Conservation (phyloP, 2,888 invertebrate genomes). For the Agrotis ipsilon region DNA sequence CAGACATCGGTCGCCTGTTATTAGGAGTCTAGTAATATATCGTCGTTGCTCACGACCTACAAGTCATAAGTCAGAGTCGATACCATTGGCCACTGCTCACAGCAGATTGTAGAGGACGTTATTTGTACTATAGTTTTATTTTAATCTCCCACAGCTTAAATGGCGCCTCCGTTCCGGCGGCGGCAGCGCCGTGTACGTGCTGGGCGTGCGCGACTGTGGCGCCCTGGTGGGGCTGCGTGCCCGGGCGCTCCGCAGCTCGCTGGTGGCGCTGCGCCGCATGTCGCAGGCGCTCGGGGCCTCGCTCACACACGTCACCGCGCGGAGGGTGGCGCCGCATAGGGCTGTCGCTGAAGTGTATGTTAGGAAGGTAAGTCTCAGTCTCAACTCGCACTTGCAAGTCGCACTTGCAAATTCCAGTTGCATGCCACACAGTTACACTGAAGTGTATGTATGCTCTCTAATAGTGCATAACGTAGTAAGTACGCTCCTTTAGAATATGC, state of each 20-base stretch:
- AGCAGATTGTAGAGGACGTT: too few species aligned
- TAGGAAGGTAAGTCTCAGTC: conserved; percentile 49
- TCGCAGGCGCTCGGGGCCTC: conserved; percentile 96
- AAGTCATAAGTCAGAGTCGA: too few species aligned
- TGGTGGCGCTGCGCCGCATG: conserved; percentile 97
- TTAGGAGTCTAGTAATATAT: too few species aligned
- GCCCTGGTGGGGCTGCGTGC: conserved; percentile 96
- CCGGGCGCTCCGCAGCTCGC: conserved; percentile 96
- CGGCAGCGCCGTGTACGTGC: conserved; percentile 99
- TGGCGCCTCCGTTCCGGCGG: conserved; percentile 97
- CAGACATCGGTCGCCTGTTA: too few species aligned
- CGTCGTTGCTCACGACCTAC: too few species aligned
- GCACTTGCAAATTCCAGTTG: not conserved
- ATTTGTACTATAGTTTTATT: not conserved
- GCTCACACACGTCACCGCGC: conserved; percentile 77
- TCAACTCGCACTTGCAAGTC: not conserved
- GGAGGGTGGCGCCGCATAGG: conserved; percentile 86
- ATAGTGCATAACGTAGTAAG: too few species aligned
- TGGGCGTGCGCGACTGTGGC: conserved; percentile 98
- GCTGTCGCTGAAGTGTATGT: conserved; percentile 96
- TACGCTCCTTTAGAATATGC: too few species aligned
- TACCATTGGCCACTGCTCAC: too few species aligned
- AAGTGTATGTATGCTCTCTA: too few species aligned
- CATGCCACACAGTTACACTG: too few species aligned
- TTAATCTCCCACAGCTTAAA: conserved; percentile 93